Percentiles rank a stretch among this genome's conserved stretches.
These are phyloP conservation scores for Torymus tubicola DNA, from an alignment of 2,888 invertebrate genomes.

Conservation along the genomic window DNA sequence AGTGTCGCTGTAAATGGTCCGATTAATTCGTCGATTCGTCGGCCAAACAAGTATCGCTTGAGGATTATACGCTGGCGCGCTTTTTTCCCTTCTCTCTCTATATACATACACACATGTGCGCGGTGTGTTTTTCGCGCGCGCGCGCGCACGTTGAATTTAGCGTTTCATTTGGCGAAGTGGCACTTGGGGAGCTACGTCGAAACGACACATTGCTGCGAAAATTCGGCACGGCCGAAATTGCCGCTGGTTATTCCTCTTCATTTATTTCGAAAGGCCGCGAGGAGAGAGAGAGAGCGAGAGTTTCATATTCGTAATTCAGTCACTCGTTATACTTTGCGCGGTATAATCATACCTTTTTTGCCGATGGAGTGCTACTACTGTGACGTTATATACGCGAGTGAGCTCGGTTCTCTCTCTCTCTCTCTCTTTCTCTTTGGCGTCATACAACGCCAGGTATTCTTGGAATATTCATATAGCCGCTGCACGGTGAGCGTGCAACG, in stretches of 20 bases:
- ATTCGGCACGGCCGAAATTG: neutral
- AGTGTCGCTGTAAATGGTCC: no score
- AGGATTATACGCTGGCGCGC: neutral
- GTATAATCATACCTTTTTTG: conserved; percentile 46
- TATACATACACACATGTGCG: no score
- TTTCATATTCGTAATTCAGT: conserved; percentile 53
- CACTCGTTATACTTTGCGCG: conserved; percentile 41
- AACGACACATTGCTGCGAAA: neutral
- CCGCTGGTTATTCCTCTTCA: conserved; percentile 26
- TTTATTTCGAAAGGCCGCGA: conserved; percentile 30
- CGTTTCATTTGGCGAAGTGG: conserved; percentile 52
- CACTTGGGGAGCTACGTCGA: neutral
- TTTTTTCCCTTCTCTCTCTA: no score
- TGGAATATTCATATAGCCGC: no score
- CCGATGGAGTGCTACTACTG: conserved; percentile 21
- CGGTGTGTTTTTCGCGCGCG: no score
- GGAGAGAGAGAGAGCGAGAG: neutral
- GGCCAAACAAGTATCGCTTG: no score
- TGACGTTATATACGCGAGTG: no score
- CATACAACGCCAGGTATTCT: no score
- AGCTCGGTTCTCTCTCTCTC: no score
- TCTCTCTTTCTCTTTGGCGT: no score
- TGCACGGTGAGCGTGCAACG: no score
- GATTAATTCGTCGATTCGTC: no score
- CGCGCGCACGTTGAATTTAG: conserved; percentile 32